A percentile compares a stretch with the other conserved stretches of the same genome.
Conservation (phyloP, 2,888 invertebrate species). For the Chirona hameri region DNA sequence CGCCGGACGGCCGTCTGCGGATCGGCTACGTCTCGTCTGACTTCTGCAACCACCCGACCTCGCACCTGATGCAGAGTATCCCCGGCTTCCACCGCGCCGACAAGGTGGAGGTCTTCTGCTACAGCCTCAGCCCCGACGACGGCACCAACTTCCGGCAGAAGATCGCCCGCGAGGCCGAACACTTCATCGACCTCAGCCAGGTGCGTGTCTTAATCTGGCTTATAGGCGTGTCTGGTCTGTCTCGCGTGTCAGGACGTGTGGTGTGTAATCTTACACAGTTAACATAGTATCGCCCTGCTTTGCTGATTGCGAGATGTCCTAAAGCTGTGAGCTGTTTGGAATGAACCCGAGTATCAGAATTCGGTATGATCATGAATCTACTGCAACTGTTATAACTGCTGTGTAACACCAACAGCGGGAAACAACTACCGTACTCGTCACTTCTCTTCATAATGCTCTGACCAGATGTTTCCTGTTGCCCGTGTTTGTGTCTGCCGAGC, state of each 20-base stretch:
- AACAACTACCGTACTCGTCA: too few relatives aligned
- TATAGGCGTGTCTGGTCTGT: background rate
- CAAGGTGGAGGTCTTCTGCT: conserved; percentile 78
- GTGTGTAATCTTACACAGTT: background rate
- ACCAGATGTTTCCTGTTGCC: too few relatives aligned
- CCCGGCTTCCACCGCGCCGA: conserved; percentile 84
- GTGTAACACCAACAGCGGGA: too few relatives aligned
- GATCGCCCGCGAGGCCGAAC: conserved; percentile 86
- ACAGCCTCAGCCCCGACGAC: conserved; percentile 90
- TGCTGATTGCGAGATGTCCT: too few relatives aligned
- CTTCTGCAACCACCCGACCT: conserved; percentile 99
- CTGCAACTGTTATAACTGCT: too few relatives aligned
- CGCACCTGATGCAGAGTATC: conserved; percentile 98
- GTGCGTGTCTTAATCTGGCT: too few relatives aligned
- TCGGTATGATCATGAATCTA: too few relatives aligned
- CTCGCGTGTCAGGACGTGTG: background rate
- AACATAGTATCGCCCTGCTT: too few relatives aligned
- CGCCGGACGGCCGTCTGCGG: conserved; percentile 58
- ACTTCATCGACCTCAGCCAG: conserved; percentile 89
- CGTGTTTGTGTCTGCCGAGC: too few relatives aligned
- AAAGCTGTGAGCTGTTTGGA: too few relatives aligned
- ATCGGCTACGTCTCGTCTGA: conserved; percentile 98
- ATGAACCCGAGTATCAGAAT: too few relatives aligned
- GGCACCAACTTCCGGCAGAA: conserved; percentile 93
- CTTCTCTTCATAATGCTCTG: too few relatives aligned